Evolutionary conservation across 1,140 invertebrate genomes (phyloP).

Genomic region (Cyrtorhinus lividipennis): DNA sequence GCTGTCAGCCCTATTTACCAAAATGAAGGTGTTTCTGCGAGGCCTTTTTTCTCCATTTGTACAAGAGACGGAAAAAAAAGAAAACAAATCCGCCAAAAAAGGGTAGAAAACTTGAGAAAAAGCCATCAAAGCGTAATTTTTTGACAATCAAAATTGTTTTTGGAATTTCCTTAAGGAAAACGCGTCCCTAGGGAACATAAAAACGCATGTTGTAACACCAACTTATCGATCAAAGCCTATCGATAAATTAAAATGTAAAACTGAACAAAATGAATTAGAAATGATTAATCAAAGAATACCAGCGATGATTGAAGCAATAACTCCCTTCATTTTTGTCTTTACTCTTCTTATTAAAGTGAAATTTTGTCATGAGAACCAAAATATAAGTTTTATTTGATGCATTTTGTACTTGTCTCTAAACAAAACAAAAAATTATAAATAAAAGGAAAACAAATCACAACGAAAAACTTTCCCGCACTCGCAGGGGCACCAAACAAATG

Average conservation of each 20-base stretch:
- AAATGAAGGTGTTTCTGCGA: slow-evolving; percentile 17
- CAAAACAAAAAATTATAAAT: background rate
- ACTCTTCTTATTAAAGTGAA: no score
- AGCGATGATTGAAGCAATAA: no score
- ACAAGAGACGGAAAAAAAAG: no score
- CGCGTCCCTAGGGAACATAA: background rate
- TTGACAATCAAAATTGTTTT: slow-evolving; percentile 4
- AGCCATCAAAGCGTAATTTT: background rate
- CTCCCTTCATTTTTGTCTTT: no score
- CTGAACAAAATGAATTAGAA: background rate
- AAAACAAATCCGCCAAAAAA: background rate
- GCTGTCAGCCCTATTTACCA: background rate
- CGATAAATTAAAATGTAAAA: background rate
- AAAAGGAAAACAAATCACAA: background rate
- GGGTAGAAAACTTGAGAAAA: background rate
- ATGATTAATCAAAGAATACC: background rate
- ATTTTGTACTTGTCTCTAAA: background rate
- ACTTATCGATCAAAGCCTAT: background rate
- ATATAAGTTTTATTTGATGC: no score
- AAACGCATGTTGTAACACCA: slow-evolving; percentile 2
- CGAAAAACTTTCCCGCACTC: background rate
- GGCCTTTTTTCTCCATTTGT: background rate
- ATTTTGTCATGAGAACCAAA: no score
- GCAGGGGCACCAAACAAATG: background rate
- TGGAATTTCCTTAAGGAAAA: background rate